Evolutionary conservation across 2,797 vertebrate genomes (phyloP).

Genomic region (Fratercula arctica): DNA sequence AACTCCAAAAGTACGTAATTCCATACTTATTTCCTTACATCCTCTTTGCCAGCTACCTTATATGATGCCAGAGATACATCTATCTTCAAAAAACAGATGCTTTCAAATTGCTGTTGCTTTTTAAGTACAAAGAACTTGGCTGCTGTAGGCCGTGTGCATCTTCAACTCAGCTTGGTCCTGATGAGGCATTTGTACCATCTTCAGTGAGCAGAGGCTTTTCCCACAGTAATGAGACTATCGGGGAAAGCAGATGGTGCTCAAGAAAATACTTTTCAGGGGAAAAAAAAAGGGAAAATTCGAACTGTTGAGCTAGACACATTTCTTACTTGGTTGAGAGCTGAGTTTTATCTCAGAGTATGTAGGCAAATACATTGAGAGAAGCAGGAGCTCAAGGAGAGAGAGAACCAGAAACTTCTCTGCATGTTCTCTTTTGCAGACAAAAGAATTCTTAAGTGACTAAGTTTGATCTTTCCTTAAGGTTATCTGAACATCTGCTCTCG

Average conservation of each 20-base stretch:
- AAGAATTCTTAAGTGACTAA: neutral
- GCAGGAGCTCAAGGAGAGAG: neutral
- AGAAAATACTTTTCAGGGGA: neutral
- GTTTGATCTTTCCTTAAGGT: neutral
- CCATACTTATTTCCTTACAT: neutral
- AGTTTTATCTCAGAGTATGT: neutral
- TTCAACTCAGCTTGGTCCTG: neutral
- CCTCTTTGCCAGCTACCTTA: neutral
- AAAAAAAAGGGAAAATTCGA: neutral
- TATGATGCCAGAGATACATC: neutral
- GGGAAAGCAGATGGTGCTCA: neutral
- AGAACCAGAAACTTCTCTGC: neutral
- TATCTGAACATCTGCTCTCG: neutral
- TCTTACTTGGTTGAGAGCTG: neutral
- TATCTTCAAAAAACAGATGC: neutral
- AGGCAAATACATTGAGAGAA: neutral
- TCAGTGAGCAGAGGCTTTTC: neutral
- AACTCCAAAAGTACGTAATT: neutral
- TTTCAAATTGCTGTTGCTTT: slow-evolving; percentile 9
- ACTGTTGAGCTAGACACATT: neutral
- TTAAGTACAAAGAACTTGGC: neutral
- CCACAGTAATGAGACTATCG: neutral
- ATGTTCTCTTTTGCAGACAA: neutral
- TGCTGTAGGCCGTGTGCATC: neutral
- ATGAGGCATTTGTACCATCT: neutral